Percentiles rank a stretch among this genome's conserved stretches.
phyloP scores from a whole-genome alignment of 2,113 vertebrate species.

The Numenius arquata region DNA sequence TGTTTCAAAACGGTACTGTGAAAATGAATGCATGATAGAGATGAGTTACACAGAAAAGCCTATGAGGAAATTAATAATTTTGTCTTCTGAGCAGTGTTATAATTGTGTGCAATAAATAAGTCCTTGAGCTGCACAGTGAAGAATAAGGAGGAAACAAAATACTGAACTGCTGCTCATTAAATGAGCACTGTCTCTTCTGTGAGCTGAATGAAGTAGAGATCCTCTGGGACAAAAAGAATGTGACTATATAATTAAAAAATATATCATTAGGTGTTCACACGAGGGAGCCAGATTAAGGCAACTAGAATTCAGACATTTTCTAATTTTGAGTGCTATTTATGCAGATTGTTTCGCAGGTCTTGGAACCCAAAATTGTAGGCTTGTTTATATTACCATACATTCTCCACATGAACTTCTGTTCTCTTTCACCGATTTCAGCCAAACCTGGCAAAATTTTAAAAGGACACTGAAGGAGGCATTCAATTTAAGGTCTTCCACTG shows the following conservation, averaged over 20 bases:
- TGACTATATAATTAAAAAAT: conserved; percentile 31
- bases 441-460: neutral
- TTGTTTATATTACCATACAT: neutral
- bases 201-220: neutral
- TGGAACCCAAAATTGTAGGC: neutral
- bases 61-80: conserved; percentile 39
- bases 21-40: conserved; percentile 5
- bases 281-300: neutral
- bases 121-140: neutral
- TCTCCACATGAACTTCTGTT: neutral
- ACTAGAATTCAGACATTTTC: neutral
- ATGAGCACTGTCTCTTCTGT: neutral
- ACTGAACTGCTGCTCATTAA: conserved; percentile 27
- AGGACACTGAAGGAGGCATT: neutral
- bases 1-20: neutral
- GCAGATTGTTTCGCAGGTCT: neutral
- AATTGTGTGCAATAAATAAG: conserved; percentile 48
- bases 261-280: neutral
- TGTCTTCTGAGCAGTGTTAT: conserved; percentile 13
- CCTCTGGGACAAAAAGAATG: neutral
- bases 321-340: neutral
- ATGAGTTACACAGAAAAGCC: conserved; percentile 19
- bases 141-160: conserved; percentile 36
- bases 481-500: neutral
- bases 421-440: neutral